phyloP scores from a whole-genome alignment of 1,140 invertebrate species.

The Ceratitis capitata region DNA sequence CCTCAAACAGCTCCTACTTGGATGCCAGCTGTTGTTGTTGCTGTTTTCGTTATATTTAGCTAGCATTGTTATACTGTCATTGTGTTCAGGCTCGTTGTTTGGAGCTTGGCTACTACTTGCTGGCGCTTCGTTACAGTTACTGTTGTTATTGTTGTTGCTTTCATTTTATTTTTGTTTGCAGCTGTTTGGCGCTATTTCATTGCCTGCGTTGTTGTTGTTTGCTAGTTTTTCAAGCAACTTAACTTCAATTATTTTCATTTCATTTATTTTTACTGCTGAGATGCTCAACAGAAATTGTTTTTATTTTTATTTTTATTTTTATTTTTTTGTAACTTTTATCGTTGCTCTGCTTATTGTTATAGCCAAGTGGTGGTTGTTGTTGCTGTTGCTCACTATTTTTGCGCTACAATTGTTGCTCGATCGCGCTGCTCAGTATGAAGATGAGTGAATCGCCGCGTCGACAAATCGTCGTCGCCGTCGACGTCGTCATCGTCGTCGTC shows the following conservation, averaged over 20 bases:
- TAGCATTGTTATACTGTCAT: neutral
- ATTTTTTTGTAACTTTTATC: neutral
- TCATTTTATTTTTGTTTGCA: neutral
- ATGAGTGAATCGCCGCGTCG: neutral
- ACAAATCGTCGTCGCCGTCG: too few species aligned
- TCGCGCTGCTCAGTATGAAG: neutral
- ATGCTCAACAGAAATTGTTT: neutral
- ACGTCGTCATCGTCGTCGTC: too few species aligned
- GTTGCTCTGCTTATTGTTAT: neutral
- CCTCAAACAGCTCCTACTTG: neutral
- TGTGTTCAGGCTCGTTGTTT: neutral
- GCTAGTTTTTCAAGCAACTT: neutral
- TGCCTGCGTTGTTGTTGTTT: neutral
- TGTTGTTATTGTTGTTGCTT: slow-evolving; percentile 32
- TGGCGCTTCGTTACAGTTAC: neutral
- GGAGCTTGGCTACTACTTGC: too few species aligned
- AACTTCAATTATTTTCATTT: slow-evolving; percentile 31
- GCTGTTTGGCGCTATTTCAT: neutral
- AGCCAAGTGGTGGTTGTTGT: neutral
- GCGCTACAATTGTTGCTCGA: neutral
- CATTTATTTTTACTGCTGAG: slow-evolving; percentile 19
- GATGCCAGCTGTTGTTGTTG: neutral
- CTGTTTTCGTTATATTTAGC: neutral
- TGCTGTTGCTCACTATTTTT: neutral
- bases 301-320: neutral